Conservation (phyloP, 2,797 vertebrate genomes). For the Lates japonicus region DNA sequence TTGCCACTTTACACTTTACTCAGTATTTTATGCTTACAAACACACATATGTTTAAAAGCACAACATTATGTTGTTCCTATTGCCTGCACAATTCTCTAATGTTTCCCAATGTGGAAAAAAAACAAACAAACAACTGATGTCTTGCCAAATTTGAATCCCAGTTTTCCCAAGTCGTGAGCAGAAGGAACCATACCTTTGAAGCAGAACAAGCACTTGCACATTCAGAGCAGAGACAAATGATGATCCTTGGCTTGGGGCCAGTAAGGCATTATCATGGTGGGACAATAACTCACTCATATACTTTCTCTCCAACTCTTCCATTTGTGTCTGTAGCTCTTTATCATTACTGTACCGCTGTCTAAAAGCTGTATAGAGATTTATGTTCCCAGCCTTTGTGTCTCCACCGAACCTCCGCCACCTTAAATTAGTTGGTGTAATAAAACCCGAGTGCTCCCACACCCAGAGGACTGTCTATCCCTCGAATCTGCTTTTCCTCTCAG, state of each 20-base stretch:
- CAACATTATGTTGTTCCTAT: neutral
- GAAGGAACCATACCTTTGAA: neutral
- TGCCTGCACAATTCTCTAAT: neutral
- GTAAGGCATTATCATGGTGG: conserved; percentile 10
- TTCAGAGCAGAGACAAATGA: conserved; percentile 2
- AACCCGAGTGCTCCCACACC: conserved; percentile 52
- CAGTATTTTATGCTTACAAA: neutral
- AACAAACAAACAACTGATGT: neutral
- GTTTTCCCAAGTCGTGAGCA: neutral
- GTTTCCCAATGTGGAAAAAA: neutral
- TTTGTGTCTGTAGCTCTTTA: conserved; percentile 28
- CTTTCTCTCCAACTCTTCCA: conserved; percentile 8
- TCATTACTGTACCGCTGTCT: conserved; percentile 27
- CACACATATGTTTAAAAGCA: neutral
- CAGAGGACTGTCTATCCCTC: conserved; percentile 46
- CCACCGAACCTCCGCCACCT: conserved; percentile 53
- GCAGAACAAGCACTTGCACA: neutral
- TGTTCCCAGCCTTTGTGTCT: conserved; percentile 42
- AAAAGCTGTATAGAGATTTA: conserved; percentile 39
- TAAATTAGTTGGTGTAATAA: conserved; percentile 57
- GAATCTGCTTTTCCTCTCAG: conserved; percentile 42
- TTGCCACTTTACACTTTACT: neutral
- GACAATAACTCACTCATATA: conserved; percentile 16
- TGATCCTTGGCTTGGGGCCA: conserved; percentile 13
- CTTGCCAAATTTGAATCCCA: neutral